Conservation (phyloP, 2,797 vertebrate species). For the Nannoperca australis region DNA sequence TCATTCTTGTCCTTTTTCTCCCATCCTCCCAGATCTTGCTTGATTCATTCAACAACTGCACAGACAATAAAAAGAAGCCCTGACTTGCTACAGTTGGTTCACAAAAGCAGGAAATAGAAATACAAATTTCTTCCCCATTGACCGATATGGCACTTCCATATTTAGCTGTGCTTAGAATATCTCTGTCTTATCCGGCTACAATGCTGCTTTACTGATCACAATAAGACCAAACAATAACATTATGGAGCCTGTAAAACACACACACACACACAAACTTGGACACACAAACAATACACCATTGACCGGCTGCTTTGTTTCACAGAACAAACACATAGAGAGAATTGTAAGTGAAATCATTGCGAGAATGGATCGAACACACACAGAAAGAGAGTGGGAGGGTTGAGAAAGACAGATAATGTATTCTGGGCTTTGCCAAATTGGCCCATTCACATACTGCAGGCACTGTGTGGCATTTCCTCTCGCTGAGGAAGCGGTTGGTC, state of each 20-base stretch:
- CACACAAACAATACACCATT: conserved; percentile 75
- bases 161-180: conserved; percentile 76
- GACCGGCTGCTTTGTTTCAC: conserved; percentile 78
- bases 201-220: conserved; percentile 73
- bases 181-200: conserved; percentile 70
- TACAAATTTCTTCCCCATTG: conserved; percentile 69
- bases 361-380: conserved; percentile 68
- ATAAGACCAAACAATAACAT: conserved; percentile 79
- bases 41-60: conserved; percentile 36
- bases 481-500: conserved; percentile 56
- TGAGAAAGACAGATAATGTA: conserved; percentile 63
- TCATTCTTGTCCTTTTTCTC: conserved; percentile 34
- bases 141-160: conserved; percentile 63
- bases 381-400: conserved; percentile 41
- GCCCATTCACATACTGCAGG: conserved; percentile 59
- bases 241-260: conserved; percentile 62
- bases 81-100: conserved; percentile 36
- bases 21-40: conserved; percentile 40
- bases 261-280: conserved; percentile 48
- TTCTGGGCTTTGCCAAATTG: conserved; percentile 65
- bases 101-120: conserved; percentile 80
- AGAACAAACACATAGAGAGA: conserved; percentile 69
- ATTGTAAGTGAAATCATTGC: conserved; percentile 77
- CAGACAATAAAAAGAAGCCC: conserved; percentile 44
- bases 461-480: conserved; percentile 64